Conservation (phyloP, 2,888 invertebrate species). For the Helicoverpa assulta region DNA sequence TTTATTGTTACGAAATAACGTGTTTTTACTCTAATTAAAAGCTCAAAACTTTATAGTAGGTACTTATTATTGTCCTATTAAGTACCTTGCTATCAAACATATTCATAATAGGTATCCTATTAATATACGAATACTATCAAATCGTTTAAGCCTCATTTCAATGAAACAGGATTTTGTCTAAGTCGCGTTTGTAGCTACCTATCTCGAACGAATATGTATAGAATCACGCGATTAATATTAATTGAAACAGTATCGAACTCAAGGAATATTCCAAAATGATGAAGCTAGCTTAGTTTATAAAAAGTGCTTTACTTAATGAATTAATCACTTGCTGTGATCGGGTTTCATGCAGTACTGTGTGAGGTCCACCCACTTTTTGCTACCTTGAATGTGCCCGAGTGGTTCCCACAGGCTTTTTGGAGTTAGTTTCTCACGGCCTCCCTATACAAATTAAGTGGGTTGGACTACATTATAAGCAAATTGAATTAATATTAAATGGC, state of each 20-base stretch:
- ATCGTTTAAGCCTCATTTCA: no score
- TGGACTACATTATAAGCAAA: conserved; percentile 44
- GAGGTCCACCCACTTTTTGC: conserved; percentile 74
- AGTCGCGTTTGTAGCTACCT: no score
- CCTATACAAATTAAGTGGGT: conserved; percentile 41
- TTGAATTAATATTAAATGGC: conserved; percentile 46
- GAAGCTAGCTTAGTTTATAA: conserved; percentile 15
- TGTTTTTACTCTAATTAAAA: not conserved
- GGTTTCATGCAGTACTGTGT: conserved; percentile 71
- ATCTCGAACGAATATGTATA: no score
- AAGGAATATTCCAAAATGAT: not conserved
- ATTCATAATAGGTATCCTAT: no score
- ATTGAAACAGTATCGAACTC: not conserved
- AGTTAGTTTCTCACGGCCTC: conserved; percentile 55
- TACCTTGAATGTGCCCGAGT: conserved; percentile 46
- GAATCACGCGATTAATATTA: no score
- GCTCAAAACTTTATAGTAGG: no score
- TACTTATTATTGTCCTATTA: no score
- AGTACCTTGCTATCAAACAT: no score
- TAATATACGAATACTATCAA: no score
- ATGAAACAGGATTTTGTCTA: no score
- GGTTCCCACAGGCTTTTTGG: conserved; percentile 66
- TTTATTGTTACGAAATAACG: not conserved
- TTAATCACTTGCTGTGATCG: conserved; percentile 65
- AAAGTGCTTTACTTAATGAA: conserved; percentile 62